Evolutionary conservation across 2,797 vertebrate genomes (phyloP).

Genomic region (Lagothrix lagotricha): DNA sequence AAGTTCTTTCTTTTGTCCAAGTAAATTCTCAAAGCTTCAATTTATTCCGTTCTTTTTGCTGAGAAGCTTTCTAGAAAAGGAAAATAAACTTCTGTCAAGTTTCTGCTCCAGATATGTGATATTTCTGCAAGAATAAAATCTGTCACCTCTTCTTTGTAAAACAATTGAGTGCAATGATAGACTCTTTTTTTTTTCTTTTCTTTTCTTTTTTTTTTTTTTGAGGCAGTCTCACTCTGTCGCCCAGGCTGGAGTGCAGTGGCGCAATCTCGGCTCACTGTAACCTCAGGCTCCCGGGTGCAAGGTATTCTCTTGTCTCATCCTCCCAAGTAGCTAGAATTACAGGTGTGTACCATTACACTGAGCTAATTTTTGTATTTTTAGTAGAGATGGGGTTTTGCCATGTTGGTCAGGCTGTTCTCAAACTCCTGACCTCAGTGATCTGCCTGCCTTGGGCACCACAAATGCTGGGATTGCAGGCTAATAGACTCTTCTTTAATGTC

Average conservation of each 20-base stretch:
- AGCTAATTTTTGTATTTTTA: too few relatives aligned
- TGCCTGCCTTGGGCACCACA: fast-evolving
- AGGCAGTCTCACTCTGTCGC: background rate
- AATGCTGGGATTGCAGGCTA: too few relatives aligned
- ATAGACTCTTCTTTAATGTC: too few relatives aligned
- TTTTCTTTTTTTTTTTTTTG: too few relatives aligned
- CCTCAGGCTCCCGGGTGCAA: background rate
- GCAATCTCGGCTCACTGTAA: background rate
- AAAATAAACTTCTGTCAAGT: background rate
- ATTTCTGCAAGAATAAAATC: background rate
- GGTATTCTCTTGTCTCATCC: background rate
- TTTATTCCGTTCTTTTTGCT: background rate
- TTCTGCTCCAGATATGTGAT: background rate
- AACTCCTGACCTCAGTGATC: too few relatives aligned
- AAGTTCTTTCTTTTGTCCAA: background rate
- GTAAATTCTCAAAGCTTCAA: background rate
- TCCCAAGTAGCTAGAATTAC: too few relatives aligned
- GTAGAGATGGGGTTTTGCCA: too few relatives aligned
- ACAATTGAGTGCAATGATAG: fast-evolving
- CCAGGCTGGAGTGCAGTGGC: background rate
- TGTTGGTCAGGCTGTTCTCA: too few relatives aligned
- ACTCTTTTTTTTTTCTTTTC: too few relatives aligned
- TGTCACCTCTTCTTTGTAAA: background rate
- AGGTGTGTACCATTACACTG: fast-evolving
- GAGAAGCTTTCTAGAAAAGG: background rate